Percentiles rank a stretch among this genome's conserved stretches.
These are phyloP conservation scores for Melanotaenia pygmaea DNA, from an alignment of 2,797 vertebrate species.

Conservation along the genomic window DNA sequence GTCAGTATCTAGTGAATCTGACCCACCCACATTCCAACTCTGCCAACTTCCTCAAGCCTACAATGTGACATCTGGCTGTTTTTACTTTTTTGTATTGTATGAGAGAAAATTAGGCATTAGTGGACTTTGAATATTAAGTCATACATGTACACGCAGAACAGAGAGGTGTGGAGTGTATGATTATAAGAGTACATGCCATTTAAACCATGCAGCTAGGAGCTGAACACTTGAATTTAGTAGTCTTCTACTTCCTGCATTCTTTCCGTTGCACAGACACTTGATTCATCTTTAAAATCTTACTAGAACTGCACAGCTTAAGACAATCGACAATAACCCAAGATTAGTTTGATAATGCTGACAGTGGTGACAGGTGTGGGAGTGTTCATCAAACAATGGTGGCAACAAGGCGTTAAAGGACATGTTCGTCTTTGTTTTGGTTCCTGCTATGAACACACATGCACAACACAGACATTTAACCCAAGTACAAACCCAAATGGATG, in stretches of 20 bases:
- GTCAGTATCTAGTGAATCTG: conserved; percentile 16
- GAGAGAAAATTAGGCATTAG: conserved; percentile 5
- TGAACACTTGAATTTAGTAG: conserved; percentile 2
- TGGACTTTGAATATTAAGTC: not conserved
- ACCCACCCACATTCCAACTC: conserved; percentile 58
- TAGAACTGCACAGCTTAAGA: conserved; percentile 21
- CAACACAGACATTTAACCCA: not conserved
- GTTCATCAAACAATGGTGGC: conserved; percentile 1
- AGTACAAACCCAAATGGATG: not conserved
- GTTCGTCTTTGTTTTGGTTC: too few species aligned
- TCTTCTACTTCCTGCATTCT: conserved; percentile 36
- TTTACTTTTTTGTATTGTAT: not conserved
- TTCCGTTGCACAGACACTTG: conserved; percentile 18
- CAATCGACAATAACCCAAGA: conserved; percentile 4
- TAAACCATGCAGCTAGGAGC: not conserved
- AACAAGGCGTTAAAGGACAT: too few species aligned
- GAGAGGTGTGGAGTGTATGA: not conserved
- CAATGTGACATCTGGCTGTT: conserved; percentile 52
- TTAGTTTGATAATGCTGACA: conserved; percentile 11
- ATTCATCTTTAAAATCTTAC: conserved; percentile 14
- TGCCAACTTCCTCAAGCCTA: conserved; percentile 40
- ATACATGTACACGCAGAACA: conserved; percentile 8
- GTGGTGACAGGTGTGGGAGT: not conserved
- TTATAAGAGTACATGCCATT: not conserved
- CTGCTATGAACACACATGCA: too few species aligned